Percentiles rank a stretch among this genome's conserved stretches.
These are phyloP conservation scores for Rhabdornis inornatus DNA, from an alignment of 2,113 vertebrate genomes.

Conservation along the genomic window DNA sequence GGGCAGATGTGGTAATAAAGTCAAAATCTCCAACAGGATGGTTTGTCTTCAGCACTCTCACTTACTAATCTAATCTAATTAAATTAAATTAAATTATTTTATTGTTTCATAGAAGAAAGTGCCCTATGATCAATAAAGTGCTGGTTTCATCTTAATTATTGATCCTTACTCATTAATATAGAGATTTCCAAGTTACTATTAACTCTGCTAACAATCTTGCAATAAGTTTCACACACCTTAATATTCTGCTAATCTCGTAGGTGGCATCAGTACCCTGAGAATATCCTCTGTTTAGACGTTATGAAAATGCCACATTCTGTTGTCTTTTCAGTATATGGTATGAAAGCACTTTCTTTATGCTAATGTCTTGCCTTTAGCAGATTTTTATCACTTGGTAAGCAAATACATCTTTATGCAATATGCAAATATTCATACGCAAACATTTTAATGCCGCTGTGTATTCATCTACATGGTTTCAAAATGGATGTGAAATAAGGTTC, in stretches of 20 bases:
- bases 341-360: not conserved
- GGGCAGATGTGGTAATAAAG: not conserved
- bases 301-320: not conserved
- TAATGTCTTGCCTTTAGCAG: not conserved
- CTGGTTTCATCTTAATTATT: not conserved
- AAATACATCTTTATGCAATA: not conserved
- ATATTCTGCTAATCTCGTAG: not conserved
- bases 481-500: not conserved
- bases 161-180: not conserved
- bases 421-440: not conserved
- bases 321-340: not conserved
- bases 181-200: not conserved
- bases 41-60: not conserved
- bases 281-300: not conserved
- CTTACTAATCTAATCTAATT: not conserved
- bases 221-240: not conserved
- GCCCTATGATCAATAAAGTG: not conserved
- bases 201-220: not conserved
- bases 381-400: not conserved
- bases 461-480: not conserved
- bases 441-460: not conserved
- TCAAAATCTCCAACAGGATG: not conserved
- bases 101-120: not conserved
- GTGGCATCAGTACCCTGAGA: not conserved
- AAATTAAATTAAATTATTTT: not conserved